Evolutionary conservation across 2,888 invertebrate species (phyloP).

Genomic region (Julus scanicus): DNA sequence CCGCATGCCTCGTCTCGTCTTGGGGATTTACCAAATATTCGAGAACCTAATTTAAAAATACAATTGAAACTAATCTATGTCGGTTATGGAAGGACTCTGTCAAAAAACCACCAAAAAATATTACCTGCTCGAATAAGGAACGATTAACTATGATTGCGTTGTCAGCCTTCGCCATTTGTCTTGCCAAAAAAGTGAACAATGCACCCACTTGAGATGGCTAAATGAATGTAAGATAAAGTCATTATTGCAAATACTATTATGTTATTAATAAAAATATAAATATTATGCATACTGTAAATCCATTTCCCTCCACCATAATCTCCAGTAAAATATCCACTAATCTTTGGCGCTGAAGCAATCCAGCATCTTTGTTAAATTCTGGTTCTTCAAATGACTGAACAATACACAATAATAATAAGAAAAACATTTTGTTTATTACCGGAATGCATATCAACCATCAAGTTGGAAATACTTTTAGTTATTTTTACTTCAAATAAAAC

Average conservation of each 20-base stretch:
- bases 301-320: conserved; percentile 75
- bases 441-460: not conserved
- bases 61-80: not conserved
- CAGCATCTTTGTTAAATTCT: conserved; percentile 80
- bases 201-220: conserved; percentile 74
- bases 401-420: not conserved
- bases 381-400: conserved; percentile 80
- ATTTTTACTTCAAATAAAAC: not conserved
- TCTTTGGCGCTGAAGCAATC: conserved; percentile 77
- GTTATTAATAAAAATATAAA: not conserved
- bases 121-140: conserved; percentile 72
- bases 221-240: conserved; percentile 57
- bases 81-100: not conserved
- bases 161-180: conserved; percentile 72
- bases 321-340: conserved; percentile 82
- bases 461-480: not conserved
- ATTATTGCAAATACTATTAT: not conserved
- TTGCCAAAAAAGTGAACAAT: conserved; percentile 74
- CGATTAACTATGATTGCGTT: conserved; percentile 68
- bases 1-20: conserved; percentile 69
- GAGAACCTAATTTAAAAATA: conserved; percentile 66
- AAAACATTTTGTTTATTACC: too few species aligned
- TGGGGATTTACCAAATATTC: conserved; percentile 68
- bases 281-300: conserved; percentile 73
- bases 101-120: not conserved